Base-by-base conservation (phyloP, 1,140 invertebrate species). In the Achroia grisella region DNA sequence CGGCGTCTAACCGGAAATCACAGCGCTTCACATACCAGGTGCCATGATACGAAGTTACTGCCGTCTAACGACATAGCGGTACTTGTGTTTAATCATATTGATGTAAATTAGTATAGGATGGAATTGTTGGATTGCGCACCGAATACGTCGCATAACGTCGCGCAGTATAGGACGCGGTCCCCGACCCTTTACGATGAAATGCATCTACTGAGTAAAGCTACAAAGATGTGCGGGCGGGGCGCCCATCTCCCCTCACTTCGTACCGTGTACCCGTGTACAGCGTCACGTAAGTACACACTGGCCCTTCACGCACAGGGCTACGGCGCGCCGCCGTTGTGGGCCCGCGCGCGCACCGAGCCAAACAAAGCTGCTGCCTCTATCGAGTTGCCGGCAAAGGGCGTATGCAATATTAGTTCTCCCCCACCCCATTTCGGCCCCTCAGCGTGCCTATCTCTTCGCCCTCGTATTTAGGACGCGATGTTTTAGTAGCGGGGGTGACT, bases 281-380 rank as follows among this genome's bases (percentile, higher is more conserved):
- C 71, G 68, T 78, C 71, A 78, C 74, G 76, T 82, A 79, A n/a
- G n/a, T 23, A 23, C 74, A 67, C 73, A 70, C 52, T 56, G 53
- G 62, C 69, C 70, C 71, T 66, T 54, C 58, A 71, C 68, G 68
- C 64, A 71, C 58, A 62, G 61, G 54, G 62, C 17, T 48, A 52
- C 49, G 49, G 34, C 52, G 48, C 36, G 36, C 51, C 52, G 52
- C 34, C 52, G 55, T 52, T 55, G 63, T 54, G 71, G 69, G 61
- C 68, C 39, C 67, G 72, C 76, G 71, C 68, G 72, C 75, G 75
- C 76, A 71, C 50, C 57, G 43, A 39, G 36, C 34, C 39, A 23
- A 39, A 39, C 36, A 54, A 42, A 53, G 49, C 17, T 23, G 17
- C 51, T 39, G 51, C 59, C 62, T 68, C 59, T 72, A 79, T 75